phyloP scores from a whole-genome alignment of 2,797 vertebrate species.

The Muraenolepis orangiensis region DNA sequence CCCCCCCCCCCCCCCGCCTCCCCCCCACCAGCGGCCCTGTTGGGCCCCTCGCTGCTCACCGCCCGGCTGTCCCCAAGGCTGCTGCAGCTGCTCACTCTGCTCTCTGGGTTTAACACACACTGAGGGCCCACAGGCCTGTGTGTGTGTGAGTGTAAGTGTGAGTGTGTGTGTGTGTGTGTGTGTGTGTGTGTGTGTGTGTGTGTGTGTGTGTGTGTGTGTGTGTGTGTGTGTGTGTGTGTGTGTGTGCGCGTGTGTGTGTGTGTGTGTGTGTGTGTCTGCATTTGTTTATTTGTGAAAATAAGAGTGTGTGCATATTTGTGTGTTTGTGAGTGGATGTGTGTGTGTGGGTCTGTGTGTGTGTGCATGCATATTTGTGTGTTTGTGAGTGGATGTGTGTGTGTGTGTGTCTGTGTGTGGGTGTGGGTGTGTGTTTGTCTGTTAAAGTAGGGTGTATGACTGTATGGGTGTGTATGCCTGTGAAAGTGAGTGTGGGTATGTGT shows the following conservation, averaged over 20 bases:
- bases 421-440: conserved; percentile 16
- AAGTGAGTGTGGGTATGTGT: conserved; percentile 34
- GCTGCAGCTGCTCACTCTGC: conserved; percentile 70
- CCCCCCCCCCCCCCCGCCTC: conserved; percentile 53
- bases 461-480: conserved; percentile 57
- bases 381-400: conserved; percentile 44
- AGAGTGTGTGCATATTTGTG: conserved; percentile 40
- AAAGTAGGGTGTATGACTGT: conserved; percentile 4
- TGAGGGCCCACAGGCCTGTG: conserved; percentile 60
- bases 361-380: conserved; percentile 38
- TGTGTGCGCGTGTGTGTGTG: conserved; percentile 28
- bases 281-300: conserved; percentile 29
- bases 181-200: conserved; percentile 48
- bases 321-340: conserved; percentile 54
- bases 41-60: conserved; percentile 66
- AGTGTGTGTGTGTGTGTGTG: conserved; percentile 36
- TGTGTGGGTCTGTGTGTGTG: conserved; percentile 34
- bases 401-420: conserved; percentile 32
- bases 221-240: conserved; percentile 53
- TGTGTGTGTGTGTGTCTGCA: conserved; percentile 39
- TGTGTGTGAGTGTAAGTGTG: conserved; percentile 34
- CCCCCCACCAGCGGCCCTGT: conserved; percentile 46
- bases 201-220: conserved; percentile 51
- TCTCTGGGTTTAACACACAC: too few species aligned
- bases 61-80: conserved; percentile 69